phyloP scores from a whole-genome alignment of 2,113 vertebrate species.

The Heliornis fulica region DNA sequence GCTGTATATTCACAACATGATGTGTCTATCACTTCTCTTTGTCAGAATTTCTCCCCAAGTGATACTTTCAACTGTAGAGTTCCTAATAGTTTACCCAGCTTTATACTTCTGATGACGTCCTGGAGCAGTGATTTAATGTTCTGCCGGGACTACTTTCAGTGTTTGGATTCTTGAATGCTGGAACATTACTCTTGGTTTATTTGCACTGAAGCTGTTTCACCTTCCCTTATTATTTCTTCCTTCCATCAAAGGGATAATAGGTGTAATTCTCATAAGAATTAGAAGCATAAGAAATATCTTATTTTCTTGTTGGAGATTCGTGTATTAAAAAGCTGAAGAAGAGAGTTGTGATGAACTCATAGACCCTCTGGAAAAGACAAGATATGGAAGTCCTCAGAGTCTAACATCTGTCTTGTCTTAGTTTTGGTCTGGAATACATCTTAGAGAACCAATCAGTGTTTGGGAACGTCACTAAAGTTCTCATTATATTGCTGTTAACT shows the following conservation, averaged over 20 bases:
- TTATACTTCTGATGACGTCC: neutral
- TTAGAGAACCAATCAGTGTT: neutral
- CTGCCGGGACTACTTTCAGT: neutral
- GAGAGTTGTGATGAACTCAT: neutral
- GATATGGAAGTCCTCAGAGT: neutral
- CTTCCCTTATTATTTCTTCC: neutral
- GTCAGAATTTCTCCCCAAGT: slow-evolving; percentile 59
- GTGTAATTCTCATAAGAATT: neutral
- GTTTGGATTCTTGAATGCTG: neutral
- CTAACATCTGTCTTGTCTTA: neutral
- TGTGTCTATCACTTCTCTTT: slow-evolving; percentile 47
- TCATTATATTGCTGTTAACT: neutral
- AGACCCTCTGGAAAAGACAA: neutral
- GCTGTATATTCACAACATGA: slow-evolving; percentile 49
- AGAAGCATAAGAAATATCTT: neutral
- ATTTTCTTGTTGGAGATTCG: slow-evolving; percentile 14
- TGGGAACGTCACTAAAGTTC: neutral
- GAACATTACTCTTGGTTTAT: slow-evolving; percentile 28
- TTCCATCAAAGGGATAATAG: neutral
- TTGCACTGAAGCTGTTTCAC: slow-evolving; percentile 20
- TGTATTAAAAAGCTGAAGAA: neutral
- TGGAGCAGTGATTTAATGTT: slow-evolving; percentile 41
- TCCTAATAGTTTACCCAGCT: slow-evolving; percentile 34
- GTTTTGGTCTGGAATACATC: neutral
- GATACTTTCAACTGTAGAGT: slow-evolving; percentile 27